Evolutionary conservation across 2,797 vertebrate species (phyloP), one percentile per base, ranked within the genome.

Genomic region (Rhadinocentrus ornatus): DNA sequence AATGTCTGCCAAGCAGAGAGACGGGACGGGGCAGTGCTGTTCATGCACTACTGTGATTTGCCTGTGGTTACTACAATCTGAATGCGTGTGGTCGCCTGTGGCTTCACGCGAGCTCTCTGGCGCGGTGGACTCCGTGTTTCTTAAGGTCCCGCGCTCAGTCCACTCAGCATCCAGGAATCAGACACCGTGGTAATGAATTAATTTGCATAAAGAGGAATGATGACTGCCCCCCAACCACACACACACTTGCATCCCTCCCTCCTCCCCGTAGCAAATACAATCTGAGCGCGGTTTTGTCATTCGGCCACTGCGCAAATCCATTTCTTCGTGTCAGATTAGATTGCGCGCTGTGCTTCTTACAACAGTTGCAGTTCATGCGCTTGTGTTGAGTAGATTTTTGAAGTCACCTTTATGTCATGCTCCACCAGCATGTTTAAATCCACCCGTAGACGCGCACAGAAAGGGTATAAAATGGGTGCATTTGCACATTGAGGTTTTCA

Each of bases 21-120:
- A 63, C 48, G 65, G 75, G 80, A 80, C 67, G 13, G 53, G 48
- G 31, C 46, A 26, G 52, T 35, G 67, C 48, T 32, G 58, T 56
- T 80, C 58, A 85, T 69, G 76, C 74, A 50, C 44, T 71, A 83
- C 75, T 77, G 82, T 86, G 81, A 69, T 86, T 77, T 85, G 73
- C 58, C 71, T 55, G 75, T 78, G 71, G 86, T 84, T 84, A 71
- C 67, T 73, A 48, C 70, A 29, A 35, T 84, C 62, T 68, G 76
- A 68, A 79, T 77, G 89, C 65, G 91, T 93, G 90, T 89, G 88
- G 88, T 89, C 89, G 87, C 74, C 55, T 5, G 82, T 62, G 76
- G 75, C 62, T 66, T 72, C 44, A n/a, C 29, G 22, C 18, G n/a
- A 34, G 67, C 66, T 71, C 62, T 34, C 67, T 69, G 69, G 66